Conservation (phyloP, 2,797 vertebrate genomes). For the Coccyzus lansbergi region DNA sequence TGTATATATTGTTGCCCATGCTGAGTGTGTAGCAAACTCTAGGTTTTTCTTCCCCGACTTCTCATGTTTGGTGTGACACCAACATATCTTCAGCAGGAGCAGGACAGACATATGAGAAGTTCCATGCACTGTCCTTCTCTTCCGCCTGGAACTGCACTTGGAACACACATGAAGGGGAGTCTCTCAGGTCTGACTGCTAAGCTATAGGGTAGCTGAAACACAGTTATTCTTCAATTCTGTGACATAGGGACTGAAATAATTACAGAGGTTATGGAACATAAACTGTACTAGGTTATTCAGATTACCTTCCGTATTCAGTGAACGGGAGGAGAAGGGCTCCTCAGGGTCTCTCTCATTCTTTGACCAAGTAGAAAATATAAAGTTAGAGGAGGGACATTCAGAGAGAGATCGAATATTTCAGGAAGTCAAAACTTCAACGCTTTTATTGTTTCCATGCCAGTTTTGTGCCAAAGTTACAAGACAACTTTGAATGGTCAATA, state of each 20-base stretch:
- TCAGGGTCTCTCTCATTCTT: not conserved
- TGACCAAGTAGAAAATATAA: not conserved
- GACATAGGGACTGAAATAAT: not conserved
- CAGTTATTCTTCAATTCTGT: not conserved
- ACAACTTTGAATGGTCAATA: not conserved
- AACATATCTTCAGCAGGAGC: not conserved
- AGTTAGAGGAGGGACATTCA: not conserved
- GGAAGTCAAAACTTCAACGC: not conserved
- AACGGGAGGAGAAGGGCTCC: not conserved
- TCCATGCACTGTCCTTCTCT: not conserved
- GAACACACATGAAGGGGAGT: not conserved
- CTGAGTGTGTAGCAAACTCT: not conserved
- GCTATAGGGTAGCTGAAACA: not conserved
- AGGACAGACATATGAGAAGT: accelerated
- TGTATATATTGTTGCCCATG: not conserved
- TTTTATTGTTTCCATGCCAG: not conserved
- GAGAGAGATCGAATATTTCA: not conserved
- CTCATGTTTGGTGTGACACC: not conserved
- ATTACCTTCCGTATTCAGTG: not conserved
- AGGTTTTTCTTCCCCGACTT: too few relatives aligned
- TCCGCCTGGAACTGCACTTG: not conserved
- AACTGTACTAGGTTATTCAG: not conserved
- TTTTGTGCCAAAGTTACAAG: not conserved
- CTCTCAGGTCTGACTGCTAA: not conserved
- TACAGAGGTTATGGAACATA: not conserved